Base-by-base conservation (phyloP, 2,113 vertebrate genomes). In the Prinia subflava region DNA sequence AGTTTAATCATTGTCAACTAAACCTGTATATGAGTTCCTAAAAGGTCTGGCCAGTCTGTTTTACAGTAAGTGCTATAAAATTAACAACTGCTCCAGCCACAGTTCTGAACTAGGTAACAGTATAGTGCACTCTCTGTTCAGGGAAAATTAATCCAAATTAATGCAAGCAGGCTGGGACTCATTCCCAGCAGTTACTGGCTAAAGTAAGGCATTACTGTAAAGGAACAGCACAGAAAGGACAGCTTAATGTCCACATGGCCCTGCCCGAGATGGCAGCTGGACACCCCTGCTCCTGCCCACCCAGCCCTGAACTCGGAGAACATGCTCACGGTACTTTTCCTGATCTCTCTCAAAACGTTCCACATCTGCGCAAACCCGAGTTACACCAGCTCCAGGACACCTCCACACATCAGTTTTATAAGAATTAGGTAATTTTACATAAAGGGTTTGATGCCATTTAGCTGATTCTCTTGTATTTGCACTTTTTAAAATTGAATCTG, bases 111-210 rank as follows among this genome's bases (percentile, higher is more conserved):
- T 31, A 83, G 44, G 31, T 47, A 90, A 92, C 20, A 67, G 64
- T 47, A 63, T 1, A 93, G 47, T 35, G 22, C 71, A 60, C 50
- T 39, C 63, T 73, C 56, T 67, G 69, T 46, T 71, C 18, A 55
- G 57, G 47, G 64, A 96, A 89, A 92, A 95, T 90, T 67, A 89
- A 95, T 83, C 86, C 89, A 86, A 92, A 94, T 94, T 87, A 92
- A 91, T 23, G 60, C 64, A 78, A 75, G 37, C 89, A 81, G 79
- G 71, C 47, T 67, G 65, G 63, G 46, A 78, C 50, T 70, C 5
- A 6, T 97, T 90, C 67, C 27, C 37, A 67, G 47, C 49, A 90
- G 63, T 50, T 80, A 86, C 39, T n/a, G 68, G 35, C 76, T 81
- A 39, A 89, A 95, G 35, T 28, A 59, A 94, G 57, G n/a, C 53